Base-by-base conservation (phyloP, 1,140 invertebrate genomes). In the Goniozus legneri region DNA sequence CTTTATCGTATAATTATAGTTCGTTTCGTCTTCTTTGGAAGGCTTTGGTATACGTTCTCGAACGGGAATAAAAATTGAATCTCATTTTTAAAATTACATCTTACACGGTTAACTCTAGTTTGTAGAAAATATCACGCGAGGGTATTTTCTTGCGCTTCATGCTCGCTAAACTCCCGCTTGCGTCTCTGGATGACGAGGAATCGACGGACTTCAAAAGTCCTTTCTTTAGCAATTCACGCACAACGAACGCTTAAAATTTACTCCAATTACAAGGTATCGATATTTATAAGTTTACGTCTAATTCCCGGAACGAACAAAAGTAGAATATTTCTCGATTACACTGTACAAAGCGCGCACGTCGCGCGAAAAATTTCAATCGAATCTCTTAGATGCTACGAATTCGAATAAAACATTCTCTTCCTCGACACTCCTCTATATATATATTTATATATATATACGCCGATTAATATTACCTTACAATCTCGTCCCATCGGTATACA, bases 401-500 rank as follows among this genome's bases (percentile, higher is more conserved):
- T 27, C n/a, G n/a, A n/a, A n/a, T n/a, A n/a, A n/a, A n/a, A n/a
- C n/a, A n/a, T n/a, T n/a, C n/a, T n/a, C n/a, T n/a, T n/a, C 10
- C 16, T 24, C 8, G 14, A 30, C 31, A 14, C 47, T 8, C 16
- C 14, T 35, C 20, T 32, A 8, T 33, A 27, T 6, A 6, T 6
- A 27, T 27, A 27, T 27, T 27, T 6, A 6, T 6, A 6, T 27
- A 27, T 27, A 4, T 27, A 27, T 27, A 27, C 10, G 10, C 4
- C 10, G 4, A 27, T 27, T 27, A 27, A 10, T 27, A 27, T 27
- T 27, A 6, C 10, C 4, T 65, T 62, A 64, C 54, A 60, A 65
- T 65, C 52, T 70, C 69, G n/a, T 71, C 67, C 73, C 70, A 62
- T 57, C 58, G 62, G 62, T 63, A 73, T 69, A 71, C 62, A 69